These are phyloP conservation scores for Lytechinus variegatus DNA, from an alignment of 35 echinoderm and acorn worm species.

Conservation along the genomic window DNA sequence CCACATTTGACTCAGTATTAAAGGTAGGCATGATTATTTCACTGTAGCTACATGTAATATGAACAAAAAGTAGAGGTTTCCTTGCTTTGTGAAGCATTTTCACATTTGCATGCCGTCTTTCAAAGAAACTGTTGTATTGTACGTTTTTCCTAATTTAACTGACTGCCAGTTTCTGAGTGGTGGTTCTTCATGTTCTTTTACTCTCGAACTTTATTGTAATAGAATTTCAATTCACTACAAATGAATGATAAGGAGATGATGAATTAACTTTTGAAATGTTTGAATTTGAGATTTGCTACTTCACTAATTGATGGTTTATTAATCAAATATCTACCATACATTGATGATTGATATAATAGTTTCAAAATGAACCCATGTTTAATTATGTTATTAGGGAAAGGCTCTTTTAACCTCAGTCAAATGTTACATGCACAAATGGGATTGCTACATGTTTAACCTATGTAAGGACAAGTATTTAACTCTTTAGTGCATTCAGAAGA, in stretches of 20 bases:
- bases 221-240: too few species aligned
- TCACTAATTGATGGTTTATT: neutral
- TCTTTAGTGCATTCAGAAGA: neutral
- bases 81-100: neutral
- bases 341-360: neutral
- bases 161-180: neutral
- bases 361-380: neutral
- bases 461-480: neutral
- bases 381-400: neutral
- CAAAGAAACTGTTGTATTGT: neutral
- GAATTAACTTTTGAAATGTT: neutral
- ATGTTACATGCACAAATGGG: neutral
- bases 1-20: constrained; percentile 96
- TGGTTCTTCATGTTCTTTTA: too few species aligned
- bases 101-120: neutral
- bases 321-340: too few species aligned
- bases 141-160: neutral
- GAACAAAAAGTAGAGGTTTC: neutral
- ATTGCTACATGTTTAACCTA: neutral
- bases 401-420: neutral
- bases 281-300: neutral
- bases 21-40: constrained; percentile 64
- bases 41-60: neutral
- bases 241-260: neutral
- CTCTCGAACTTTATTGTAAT: too few species aligned